These are phyloP conservation scores for Oncopodura yosiiana DNA, from an alignment of 1,140 invertebrate species.

Conservation along the genomic window DNA sequence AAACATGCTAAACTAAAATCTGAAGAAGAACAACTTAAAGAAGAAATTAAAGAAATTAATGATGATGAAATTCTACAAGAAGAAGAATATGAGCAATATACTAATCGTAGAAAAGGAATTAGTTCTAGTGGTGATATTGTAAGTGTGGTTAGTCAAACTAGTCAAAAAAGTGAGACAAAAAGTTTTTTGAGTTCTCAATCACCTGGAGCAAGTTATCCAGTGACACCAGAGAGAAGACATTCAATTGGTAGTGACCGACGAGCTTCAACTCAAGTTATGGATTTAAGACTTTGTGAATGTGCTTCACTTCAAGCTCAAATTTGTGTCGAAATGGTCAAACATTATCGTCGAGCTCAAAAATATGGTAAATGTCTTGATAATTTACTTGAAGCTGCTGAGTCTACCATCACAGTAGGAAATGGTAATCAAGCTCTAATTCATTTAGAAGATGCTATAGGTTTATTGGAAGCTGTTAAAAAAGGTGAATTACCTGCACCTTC, in stretches of 20 bases:
- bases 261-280: not conserved
- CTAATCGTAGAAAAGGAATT: not conserved
- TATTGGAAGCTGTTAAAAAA: slow-evolving; percentile 11
- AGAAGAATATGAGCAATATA: not conserved
- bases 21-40: too few relatives aligned
- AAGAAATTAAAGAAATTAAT: not conserved
- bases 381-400: slow-evolving; percentile 27
- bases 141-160: too few relatives aligned
- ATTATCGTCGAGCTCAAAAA: slow-evolving; percentile 29
- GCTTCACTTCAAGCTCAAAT: slow-evolving; percentile 24
- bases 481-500: slow-evolving; percentile 9
- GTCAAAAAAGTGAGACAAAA: too few relatives aligned
- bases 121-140: too few relatives aligned
- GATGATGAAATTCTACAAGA: not conserved
- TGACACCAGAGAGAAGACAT: not conserved
- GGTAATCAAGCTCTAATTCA: slow-evolving; percentile 22
- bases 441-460: slow-evolving; percentile 17
- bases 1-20: too few relatives aligned
- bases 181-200: too few relatives aligned
- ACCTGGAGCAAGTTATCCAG: not conserved
- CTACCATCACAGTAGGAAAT: slow-evolving; percentile 25
- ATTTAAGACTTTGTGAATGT: slow-evolving; percentile 28
- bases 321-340: slow-evolving; percentile 25
- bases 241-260: not conserved
- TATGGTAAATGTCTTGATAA: slow-evolving; percentile 31